Evolutionary conservation across 2,888 invertebrate genomes (phyloP).

Genomic region (Dermolepida albohirtum): DNA sequence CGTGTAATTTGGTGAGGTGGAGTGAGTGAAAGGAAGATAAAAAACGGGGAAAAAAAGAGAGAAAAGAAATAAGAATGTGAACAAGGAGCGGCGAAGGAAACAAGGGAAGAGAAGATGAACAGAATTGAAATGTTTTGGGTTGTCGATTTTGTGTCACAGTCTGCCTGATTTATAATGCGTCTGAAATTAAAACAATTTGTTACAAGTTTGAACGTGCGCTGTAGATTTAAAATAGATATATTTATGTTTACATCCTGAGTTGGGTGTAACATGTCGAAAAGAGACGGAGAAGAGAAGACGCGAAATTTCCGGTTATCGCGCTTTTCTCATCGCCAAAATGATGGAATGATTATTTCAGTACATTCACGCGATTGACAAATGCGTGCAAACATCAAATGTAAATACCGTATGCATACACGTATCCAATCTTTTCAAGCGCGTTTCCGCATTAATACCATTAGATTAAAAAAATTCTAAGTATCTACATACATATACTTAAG

Average conservation of each 20-base stretch:
- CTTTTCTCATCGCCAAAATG: constrained; percentile 12
- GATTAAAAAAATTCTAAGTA: too few relatives aligned
- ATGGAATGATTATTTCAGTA: constrained; percentile 6
- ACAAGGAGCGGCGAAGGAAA: background rate
- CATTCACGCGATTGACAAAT: background rate
- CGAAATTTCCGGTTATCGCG: constrained; percentile 7
- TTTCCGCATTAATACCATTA: too few relatives aligned
- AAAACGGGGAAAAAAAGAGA: background rate
- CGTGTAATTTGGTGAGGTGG: constrained; percentile 18
- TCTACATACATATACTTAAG: too few relatives aligned
- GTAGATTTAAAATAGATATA: constrained; percentile 39
- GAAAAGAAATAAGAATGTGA: constrained; percentile 1
- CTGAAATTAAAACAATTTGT: constrained; percentile 48
- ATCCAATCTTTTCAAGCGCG: too few relatives aligned
- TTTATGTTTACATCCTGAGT: constrained; percentile 27
- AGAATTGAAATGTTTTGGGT: constrained; percentile 31
- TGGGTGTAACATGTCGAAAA: background rate
- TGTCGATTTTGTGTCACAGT: constrained; percentile 28
- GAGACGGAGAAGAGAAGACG: background rate
- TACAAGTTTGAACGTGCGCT: constrained; percentile 44
- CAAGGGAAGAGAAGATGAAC: constrained; percentile 6
- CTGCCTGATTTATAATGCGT: constrained; percentile 30
- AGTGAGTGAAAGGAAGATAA: constrained; percentile 1
- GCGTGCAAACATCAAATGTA: too few relatives aligned
- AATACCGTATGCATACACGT: too few relatives aligned